phyloP scores from a whole-genome alignment of 1,140 invertebrate species.

The Pseudobourletiella spinata region DNA sequence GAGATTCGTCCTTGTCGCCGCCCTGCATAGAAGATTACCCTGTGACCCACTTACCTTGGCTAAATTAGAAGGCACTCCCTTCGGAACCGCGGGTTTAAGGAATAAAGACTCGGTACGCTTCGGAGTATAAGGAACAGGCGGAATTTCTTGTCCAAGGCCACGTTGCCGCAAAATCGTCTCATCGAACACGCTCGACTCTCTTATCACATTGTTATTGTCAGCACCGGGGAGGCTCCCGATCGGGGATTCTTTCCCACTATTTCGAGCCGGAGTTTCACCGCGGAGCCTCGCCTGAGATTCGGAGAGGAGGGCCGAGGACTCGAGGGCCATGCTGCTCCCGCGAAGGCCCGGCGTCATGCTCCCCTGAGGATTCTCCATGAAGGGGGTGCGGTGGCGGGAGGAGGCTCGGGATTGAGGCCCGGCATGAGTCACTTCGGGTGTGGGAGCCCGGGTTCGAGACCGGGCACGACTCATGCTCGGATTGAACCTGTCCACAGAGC shows the following conservation, averaged over 20 bases:
- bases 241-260: slow-evolving; percentile 17
- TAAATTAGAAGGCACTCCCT: slow-evolving; percentile 19
- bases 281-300: slow-evolving; percentile 2
- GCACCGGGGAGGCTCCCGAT: slow-evolving; percentile 3
- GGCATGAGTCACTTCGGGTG: slow-evolving; percentile 49
- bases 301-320: slow-evolving; percentile 16
- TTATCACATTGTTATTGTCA: slow-evolving; percentile 15
- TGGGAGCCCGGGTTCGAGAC: slow-evolving; percentile 40
- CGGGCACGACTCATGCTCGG: slow-evolving; percentile 17
- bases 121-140: slow-evolving; percentile 66
- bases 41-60: slow-evolving; percentile 34
- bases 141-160: slow-evolving; percentile 71
- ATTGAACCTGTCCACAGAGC: slow-evolving; percentile 68
- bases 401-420: slow-evolving; percentile 56
- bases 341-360: slow-evolving; percentile 45
- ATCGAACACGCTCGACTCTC: slow-evolving; percentile 43
- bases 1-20: no score
- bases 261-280: slow-evolving; percentile 27
- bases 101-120: slow-evolving; percentile 73
- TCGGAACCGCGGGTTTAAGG: slow-evolving; percentile 37
- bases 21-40: not conserved
- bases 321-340: slow-evolving; percentile 45
- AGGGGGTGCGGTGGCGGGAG: slow-evolving; percentile 37
- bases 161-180: slow-evolving; percentile 67
- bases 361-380: slow-evolving; percentile 40